Evolutionary conservation across 2,888 invertebrate species (phyloP).

Genomic region (Cyclophora albipunctata): DNA sequence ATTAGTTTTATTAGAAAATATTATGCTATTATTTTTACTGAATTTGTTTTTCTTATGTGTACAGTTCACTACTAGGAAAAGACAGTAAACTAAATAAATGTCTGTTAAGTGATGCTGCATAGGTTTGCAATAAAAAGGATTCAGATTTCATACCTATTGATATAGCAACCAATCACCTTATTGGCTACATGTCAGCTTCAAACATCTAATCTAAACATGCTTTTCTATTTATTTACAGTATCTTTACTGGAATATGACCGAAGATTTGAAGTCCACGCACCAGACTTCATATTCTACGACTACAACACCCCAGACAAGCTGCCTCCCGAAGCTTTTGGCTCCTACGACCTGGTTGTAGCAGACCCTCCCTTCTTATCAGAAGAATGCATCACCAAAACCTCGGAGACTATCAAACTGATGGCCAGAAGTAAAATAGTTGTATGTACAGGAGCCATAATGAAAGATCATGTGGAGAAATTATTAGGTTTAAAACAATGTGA

Average conservation of each 20-base stretch:
- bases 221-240: conserved; percentile 69
- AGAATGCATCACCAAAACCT: conserved; percentile 91
- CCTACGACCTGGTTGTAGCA: conserved; percentile 89
- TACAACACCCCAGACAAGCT: conserved; percentile 86
- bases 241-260: conserved; percentile 88
- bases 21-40: no score
- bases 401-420: conserved; percentile 84
- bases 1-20: no score
- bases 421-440: conserved; percentile 85
- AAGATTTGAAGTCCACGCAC: conserved; percentile 85
- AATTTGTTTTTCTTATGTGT: no score
- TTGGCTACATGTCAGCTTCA: no score
- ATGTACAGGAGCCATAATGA: conserved; percentile 92
- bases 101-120: no score
- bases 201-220: no score
- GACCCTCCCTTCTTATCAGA: conserved; percentile 97
- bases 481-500: conserved; percentile 78
- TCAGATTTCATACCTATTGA: no score
- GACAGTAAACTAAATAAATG: no score
- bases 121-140: no score
- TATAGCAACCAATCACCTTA: no score
- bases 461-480: conserved; percentile 77
- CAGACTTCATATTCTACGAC: conserved; percentile 90
- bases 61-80: no score
- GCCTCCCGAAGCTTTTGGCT: conserved; percentile 72